Percentiles rank a stretch among this genome's conserved stretches.
These are phyloP conservation scores for Drosophila macrothrix DNA, from an alignment of 2,888 invertebrate genomes.

Conservation along the genomic window DNA sequence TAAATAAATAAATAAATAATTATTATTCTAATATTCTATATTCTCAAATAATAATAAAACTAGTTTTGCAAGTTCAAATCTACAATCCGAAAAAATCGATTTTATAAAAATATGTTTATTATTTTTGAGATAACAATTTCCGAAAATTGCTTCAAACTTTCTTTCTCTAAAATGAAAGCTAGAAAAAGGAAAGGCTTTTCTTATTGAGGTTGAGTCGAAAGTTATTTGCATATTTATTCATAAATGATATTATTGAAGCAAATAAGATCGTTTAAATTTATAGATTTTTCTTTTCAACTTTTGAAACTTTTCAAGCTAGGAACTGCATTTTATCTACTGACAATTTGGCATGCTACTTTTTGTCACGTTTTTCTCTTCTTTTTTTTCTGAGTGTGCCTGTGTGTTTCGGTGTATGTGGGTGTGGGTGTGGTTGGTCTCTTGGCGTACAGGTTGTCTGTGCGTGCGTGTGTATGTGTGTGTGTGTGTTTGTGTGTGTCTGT, in stretches of 20 bases:
- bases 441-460: slow-evolving; percentile 16
- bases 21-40: too few species aligned
- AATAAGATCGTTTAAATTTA: neutral
- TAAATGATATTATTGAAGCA: neutral
- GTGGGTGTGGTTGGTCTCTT: slow-evolving; percentile 35
- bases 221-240: neutral
- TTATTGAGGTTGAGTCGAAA: neutral
- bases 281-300: neutral
- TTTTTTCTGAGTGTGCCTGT: slow-evolving; percentile 7
- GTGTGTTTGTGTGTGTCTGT: neutral
- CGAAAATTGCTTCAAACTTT: neutral
- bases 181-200: too few species aligned
- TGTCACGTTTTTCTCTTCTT: too few species aligned
- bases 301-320: neutral
- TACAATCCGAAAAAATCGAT: neutral
- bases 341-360: neutral
- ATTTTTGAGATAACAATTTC: neutral
- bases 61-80: neutral
- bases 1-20: neutral
- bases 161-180: neutral
- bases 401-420: slow-evolving; percentile 16
- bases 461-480: slow-evolving; percentile 10
- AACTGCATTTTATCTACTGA: neutral
- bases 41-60: neutral
- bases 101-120: neutral